A percentile compares a stretch with the other conserved stretches of the same genome.
phyloP scores from a whole-genome alignment of 2,113 vertebrate species.

The Condylura cristata region DNA sequence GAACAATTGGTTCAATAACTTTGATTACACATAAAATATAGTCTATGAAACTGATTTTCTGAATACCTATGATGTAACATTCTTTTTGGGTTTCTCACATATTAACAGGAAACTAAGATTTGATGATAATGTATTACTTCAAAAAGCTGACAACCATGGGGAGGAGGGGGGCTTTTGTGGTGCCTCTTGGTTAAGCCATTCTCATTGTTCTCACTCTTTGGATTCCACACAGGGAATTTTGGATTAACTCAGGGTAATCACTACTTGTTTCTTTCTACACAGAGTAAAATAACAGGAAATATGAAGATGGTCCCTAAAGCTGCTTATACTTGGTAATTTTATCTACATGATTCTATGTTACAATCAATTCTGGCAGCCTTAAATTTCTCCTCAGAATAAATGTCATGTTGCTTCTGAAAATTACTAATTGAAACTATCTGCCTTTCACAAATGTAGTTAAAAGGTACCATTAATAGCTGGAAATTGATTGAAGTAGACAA shows the following conservation, averaged over 20 bases:
- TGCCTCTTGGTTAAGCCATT: background rate
- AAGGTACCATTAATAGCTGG: constrained; percentile 68
- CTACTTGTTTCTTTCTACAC: background rate
- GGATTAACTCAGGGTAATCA: background rate
- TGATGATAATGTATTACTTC: background rate
- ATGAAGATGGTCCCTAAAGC: background rate
- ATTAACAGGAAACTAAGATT: background rate
- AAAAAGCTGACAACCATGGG: background rate
- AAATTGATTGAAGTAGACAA: constrained; percentile 70
- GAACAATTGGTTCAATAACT: background rate
- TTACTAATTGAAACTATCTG: constrained; percentile 65
- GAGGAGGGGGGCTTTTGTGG: background rate
- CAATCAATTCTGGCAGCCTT: background rate
- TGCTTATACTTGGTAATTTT: background rate
- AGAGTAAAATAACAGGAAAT: background rate
- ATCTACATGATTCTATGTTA: background rate
- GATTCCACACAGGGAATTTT: no score
- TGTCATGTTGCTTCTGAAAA: constrained; percentile 40
- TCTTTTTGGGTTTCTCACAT: background rate
- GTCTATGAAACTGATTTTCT: background rate
- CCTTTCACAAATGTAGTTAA: constrained; percentile 55
- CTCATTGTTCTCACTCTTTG: background rate
- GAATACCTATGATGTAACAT: background rate
- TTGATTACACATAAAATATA: background rate
- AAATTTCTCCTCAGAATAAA: constrained; percentile 61